Evolutionary conservation across 2,888 invertebrate genomes (phyloP).

Genomic region (Apamea anceps): DNA sequence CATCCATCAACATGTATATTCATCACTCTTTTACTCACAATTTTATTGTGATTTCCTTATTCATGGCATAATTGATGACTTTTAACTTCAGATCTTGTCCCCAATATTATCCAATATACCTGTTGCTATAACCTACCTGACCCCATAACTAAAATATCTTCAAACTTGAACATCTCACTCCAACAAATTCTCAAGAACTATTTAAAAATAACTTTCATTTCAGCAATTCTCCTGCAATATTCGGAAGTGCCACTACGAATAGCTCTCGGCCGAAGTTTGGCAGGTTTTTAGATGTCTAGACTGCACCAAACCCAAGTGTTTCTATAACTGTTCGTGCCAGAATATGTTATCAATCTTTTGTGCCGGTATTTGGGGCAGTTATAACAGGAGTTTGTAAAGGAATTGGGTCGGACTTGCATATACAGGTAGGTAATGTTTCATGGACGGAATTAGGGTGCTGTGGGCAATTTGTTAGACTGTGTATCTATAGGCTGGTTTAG

Average conservation of each 20-base stretch:
- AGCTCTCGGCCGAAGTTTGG: conserved; percentile 28
- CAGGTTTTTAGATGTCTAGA: conserved; percentile 59
- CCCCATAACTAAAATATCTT: neutral
- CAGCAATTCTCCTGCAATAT: conserved; percentile 23
- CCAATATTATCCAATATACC: neutral
- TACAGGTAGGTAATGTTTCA: conserved; percentile 17
- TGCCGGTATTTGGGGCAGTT: conserved; percentile 40
- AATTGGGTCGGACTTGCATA: conserved; percentile 40
- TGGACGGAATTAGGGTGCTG: conserved; percentile 5
- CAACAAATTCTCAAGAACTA: conserved; percentile 9
- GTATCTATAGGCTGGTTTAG: neutral
- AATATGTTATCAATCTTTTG: conserved; percentile 62
- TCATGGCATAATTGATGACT: neutral
- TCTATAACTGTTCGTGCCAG: conserved; percentile 30
- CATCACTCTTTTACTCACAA: neutral
- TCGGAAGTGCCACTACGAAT: conserved; percentile 31
- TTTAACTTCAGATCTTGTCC: neutral
- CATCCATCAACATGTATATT: neutral
- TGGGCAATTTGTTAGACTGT: neutral
- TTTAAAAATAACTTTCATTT: conserved; percentile 44
- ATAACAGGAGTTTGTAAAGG: conserved; percentile 15
- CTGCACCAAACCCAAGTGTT: conserved; percentile 42
- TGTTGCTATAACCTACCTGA: conserved; percentile 2
- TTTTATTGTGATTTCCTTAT: neutral
- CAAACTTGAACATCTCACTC: conserved; percentile 4